Conservation (phyloP, 2,888 invertebrate species). For the Orthosia gracilis region DNA sequence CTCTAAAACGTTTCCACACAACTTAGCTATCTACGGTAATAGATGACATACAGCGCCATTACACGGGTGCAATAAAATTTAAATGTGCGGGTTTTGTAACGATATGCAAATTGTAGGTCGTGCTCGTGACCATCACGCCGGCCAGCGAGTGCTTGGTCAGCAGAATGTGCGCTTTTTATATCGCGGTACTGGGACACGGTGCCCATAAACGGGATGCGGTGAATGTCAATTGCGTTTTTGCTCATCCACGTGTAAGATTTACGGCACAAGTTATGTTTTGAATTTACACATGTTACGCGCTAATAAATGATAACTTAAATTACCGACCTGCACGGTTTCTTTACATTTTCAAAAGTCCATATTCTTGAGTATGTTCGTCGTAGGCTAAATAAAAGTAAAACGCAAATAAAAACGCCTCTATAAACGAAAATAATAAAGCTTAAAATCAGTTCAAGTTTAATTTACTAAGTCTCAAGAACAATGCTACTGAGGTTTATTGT, state of each 20-base stretch:
- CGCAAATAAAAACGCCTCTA: no score
- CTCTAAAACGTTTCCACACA: no score
- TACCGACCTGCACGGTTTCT: no score
- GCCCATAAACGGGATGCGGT: background rate
- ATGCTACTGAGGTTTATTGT: background rate
- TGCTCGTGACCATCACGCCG: background rate
- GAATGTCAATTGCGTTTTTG: background rate
- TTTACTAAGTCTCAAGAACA: background rate
- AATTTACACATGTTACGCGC: no score
- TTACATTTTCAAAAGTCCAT: background rate
- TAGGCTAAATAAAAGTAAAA: background rate
- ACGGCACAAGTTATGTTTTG: no score
- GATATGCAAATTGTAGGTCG: conserved; percentile 40
- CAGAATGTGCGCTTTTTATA: background rate
- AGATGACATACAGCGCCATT: background rate
- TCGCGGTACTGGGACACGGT: no score
- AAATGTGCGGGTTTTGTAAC: conserved; percentile 34
- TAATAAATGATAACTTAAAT: no score
- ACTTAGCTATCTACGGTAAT: background rate
- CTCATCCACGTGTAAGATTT: background rate
- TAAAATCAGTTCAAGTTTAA: background rate
- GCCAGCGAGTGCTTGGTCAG: background rate
- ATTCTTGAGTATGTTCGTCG: background rate
- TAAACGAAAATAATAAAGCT: background rate
- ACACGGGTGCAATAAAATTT: conserved; percentile 31